Percentiles rank a stretch among this genome's conserved stretches.
Conservation (phyloP, 2,888 invertebrate species). For the Anaspis maculata region DNA sequence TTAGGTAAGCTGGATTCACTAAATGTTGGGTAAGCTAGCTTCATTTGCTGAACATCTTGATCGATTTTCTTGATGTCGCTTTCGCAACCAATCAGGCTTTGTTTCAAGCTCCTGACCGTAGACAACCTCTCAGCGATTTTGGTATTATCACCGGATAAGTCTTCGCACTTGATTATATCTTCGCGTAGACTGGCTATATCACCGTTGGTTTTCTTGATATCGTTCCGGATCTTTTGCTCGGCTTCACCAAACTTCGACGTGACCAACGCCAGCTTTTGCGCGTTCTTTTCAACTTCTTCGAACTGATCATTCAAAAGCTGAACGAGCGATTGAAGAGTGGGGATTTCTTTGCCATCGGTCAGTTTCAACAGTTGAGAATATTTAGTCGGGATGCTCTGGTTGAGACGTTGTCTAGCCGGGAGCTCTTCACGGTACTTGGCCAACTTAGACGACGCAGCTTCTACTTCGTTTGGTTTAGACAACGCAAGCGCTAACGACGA, state of each 20-base stretch:
- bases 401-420: conserved; percentile 66
- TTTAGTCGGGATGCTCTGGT: conserved; percentile 71
- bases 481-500: conserved; percentile 67
- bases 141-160: conserved; percentile 77
- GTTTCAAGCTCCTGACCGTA: conserved; percentile 63
- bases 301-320: conserved; percentile 69
- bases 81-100: conserved; percentile 60
- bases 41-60: conserved; percentile 61
- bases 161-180: conserved; percentile 81
- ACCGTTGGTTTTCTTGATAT: conserved; percentile 63
- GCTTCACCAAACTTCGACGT: conserved; percentile 66
- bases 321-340: conserved; percentile 59
- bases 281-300: conserved; percentile 60
- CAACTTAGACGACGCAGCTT: conserved; percentile 68
- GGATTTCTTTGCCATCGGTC: conserved; percentile 62
- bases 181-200: conserved; percentile 67
- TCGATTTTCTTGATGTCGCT: conserved; percentile 61
- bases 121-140: conserved; percentile 74
- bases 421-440: conserved; percentile 81
- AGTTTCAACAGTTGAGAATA: conserved; percentile 69
- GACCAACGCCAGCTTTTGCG: conserved; percentile 64
- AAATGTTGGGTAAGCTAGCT: conserved; percentile 67
- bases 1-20: conserved; percentile 70
- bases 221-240: conserved; percentile 62
- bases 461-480: conserved; percentile 70